phyloP scores from a whole-genome alignment of 2,888 invertebrate genomes.

The Acronicta psi region DNA sequence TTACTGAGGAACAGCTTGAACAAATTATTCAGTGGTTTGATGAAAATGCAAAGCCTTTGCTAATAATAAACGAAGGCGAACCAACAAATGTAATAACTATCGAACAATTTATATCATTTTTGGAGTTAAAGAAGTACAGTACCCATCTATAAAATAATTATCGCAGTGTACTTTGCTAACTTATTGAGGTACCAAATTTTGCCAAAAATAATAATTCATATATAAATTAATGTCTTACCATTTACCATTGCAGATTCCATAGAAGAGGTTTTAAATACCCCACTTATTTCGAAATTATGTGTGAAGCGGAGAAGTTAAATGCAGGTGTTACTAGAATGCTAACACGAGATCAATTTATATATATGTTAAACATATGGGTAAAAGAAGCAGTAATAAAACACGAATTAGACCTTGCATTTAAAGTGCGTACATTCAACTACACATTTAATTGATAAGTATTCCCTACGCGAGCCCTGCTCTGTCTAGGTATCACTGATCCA shows the following conservation, averaged over 20 bases:
- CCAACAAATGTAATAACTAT: constrained; percentile 74
- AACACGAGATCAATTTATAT: constrained; percentile 78
- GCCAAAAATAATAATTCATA: neutral
- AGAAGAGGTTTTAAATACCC: constrained; percentile 79
- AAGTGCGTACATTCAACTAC: constrained; percentile 61
- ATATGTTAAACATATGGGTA: constrained; percentile 74
- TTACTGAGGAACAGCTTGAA: constrained; percentile 73
- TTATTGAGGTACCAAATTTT: neutral
- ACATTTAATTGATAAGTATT: too few species aligned
- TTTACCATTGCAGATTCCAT: constrained; percentile 70
- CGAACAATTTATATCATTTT: constrained; percentile 71
- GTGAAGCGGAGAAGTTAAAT: constrained; percentile 72
- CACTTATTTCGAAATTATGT: constrained; percentile 78
- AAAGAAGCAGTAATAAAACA: constrained; percentile 74
- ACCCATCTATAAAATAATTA: constrained; percentile 9
- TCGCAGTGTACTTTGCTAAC: neutral
- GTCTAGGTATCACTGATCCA: too few species aligned
- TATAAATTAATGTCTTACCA: neutral
- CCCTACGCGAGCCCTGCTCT: too few species aligned
- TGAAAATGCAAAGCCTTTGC: constrained; percentile 67
- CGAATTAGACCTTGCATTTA: constrained; percentile 77
- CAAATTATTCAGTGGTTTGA: constrained; percentile 77
- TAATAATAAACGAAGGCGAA: constrained; percentile 68
- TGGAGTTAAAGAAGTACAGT: constrained; percentile 78
- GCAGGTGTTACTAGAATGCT: constrained; percentile 69